Evolutionary conservation across 2,888 invertebrate genomes (phyloP).

Genomic region (Cheilosia pagana): DNA sequence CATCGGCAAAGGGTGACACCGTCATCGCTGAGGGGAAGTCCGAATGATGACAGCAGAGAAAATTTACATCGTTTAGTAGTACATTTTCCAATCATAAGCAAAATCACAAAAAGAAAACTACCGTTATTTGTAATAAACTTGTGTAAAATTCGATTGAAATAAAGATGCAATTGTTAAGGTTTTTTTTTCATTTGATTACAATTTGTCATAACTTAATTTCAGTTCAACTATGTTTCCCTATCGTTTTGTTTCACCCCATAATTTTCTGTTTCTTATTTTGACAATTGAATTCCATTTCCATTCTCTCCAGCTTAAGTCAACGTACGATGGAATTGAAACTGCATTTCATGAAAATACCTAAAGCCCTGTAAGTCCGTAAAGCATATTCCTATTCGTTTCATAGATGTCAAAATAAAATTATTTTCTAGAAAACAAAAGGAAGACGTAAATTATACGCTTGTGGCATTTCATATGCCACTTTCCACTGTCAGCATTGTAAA

Average conservation of each 20-base stretch:
- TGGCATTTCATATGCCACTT: no score
- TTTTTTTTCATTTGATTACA: conserved; percentile 19
- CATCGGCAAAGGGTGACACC: conserved; percentile 55
- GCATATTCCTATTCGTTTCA: neutral
- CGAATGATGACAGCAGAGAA: conserved; percentile 76
- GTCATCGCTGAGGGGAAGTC: conserved; percentile 50
- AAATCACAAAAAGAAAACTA: conserved; percentile 70
- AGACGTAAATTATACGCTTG: no score
- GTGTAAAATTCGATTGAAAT: conserved; percentile 38
- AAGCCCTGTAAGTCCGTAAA: no score
- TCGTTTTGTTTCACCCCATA: neutral
- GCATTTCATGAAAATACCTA: no score
- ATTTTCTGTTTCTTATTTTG: no score
- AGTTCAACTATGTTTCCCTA: neutral
- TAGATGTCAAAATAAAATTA: neutral
- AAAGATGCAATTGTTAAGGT: conserved; percentile 6
- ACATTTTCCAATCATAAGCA: conserved; percentile 71
- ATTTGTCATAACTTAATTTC: neutral
- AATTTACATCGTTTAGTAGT: conserved; percentile 66
- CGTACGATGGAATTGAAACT: no score
- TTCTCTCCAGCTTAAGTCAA: no score
- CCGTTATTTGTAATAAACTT: conserved; percentile 67
- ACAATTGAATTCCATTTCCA: no score
- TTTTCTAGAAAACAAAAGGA: no score
- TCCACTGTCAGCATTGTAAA: no score